These are phyloP conservation scores for Martes martes DNA, from an alignment of 2,113 vertebrate genomes.

Conservation along the genomic window DNA sequence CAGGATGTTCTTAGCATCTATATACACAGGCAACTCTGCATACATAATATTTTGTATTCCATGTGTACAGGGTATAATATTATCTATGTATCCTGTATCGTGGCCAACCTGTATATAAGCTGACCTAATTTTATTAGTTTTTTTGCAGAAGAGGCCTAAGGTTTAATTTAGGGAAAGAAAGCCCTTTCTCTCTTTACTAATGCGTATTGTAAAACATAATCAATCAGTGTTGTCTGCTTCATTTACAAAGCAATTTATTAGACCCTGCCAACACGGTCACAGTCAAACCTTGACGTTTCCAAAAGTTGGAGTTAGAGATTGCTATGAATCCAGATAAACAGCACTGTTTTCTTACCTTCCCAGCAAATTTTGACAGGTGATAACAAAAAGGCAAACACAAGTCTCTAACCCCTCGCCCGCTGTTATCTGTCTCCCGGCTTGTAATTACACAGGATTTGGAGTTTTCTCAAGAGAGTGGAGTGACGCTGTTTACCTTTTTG, in stretches of 20 bases:
- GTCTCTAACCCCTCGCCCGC: slow-evolving; percentile 14
- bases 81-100: background rate
- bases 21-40: background rate
- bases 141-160: slow-evolving; percentile 35
- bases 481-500: slow-evolving; percentile 62
- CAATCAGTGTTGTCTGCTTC: slow-evolving; percentile 60
- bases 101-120: background rate
- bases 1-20: background rate
- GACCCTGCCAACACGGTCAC: slow-evolving; percentile 50
- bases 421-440: slow-evolving; percentile 62
- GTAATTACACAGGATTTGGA: slow-evolving; percentile 61
- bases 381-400: slow-evolving; percentile 70
- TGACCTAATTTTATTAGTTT: background rate
- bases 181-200: slow-evolving; percentile 15
- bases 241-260: slow-evolving; percentile 77
- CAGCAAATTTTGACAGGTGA: slow-evolving; percentile 66
- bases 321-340: slow-evolving; percentile 67
- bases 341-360: slow-evolving; percentile 71
- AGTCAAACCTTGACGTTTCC: slow-evolving; percentile 65
- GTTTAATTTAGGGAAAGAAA: slow-evolving; percentile 5
- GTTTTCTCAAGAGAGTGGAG: slow-evolving; percentile 65
- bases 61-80: background rate
- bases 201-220: slow-evolving; percentile 54
- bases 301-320: slow-evolving; percentile 65
- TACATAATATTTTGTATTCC: background rate